Conservation (phyloP, 2,113 vertebrate genomes). For the Oostethus manadensis region DNA sequence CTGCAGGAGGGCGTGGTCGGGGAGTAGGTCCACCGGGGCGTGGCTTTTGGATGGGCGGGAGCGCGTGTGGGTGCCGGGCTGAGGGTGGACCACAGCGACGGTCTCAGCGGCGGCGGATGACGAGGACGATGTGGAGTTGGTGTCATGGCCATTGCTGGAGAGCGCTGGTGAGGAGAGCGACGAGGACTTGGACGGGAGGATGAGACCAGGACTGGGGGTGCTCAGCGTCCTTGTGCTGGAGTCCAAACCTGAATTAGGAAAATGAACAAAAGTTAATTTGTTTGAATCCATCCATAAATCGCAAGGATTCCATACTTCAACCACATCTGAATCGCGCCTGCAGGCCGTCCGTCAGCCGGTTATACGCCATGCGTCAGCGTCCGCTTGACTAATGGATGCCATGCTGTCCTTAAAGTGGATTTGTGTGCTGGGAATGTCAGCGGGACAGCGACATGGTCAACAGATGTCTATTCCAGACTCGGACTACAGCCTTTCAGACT, state of each 20-base stretch:
- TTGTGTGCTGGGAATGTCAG: slow-evolving; percentile 41
- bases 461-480: slow-evolving; percentile 43
- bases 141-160: slow-evolving; percentile 80
- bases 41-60: slow-evolving; percentile 76
- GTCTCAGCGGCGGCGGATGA: slow-evolving; percentile 88
- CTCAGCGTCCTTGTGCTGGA: slow-evolving; percentile 90
- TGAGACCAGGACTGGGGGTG: slow-evolving; percentile 91
- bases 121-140: slow-evolving; percentile 78
- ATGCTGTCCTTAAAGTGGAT: slow-evolving; percentile 50
- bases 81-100: slow-evolving; percentile 87
- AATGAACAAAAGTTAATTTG: background rate
- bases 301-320: too few species aligned
- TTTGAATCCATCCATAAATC: too few species aligned
- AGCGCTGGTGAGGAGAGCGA: slow-evolving; percentile 80
- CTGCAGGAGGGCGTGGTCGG: slow-evolving; percentile 82
- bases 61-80: slow-evolving; percentile 78
- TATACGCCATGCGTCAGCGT: slow-evolving; percentile 16
- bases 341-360: slow-evolving; percentile 14
- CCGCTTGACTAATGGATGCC: slow-evolving; percentile 31
- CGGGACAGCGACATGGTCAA: slow-evolving; percentile 25
- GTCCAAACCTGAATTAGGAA: slow-evolving; percentile 78
- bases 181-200: slow-evolving; percentile 80
- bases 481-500: slow-evolving; percentile 57
- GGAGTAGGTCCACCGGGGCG: slow-evolving; percentile 81
- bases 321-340: background rate